These are phyloP conservation scores for Riptortus pedestris DNA, from an alignment of 1,140 invertebrate species.

Conservation along the genomic window DNA sequence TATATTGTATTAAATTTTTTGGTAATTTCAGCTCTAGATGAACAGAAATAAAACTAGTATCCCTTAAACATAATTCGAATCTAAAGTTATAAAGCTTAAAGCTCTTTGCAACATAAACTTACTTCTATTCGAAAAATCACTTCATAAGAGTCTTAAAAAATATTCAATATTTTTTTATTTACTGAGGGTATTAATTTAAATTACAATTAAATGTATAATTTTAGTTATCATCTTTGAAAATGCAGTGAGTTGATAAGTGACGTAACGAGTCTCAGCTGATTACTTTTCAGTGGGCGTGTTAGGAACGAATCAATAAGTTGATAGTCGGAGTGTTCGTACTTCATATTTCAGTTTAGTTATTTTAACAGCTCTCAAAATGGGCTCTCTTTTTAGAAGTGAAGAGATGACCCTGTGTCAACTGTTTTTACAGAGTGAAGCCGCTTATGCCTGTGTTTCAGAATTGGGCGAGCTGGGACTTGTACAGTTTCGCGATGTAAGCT, in stretches of 20 bases:
- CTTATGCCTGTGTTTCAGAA: conserved; percentile 86
- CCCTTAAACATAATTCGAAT: too few species aligned
- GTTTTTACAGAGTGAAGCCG: conserved; percentile 84
- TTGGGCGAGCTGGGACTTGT: conserved; percentile 85
- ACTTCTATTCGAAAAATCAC: too few species aligned
- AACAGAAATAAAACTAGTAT: too few species aligned
- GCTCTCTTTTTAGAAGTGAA: conserved; percentile 74
- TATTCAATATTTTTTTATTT: not conserved
- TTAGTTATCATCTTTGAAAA: too few species aligned
- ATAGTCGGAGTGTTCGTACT: not conserved
- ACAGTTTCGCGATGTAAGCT: conserved; percentile 83
- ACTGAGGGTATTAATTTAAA: not conserved
- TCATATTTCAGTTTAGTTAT: not conserved
- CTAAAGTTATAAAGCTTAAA: too few species aligned
- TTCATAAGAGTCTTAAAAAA: too few species aligned
- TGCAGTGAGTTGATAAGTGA: not conserved
- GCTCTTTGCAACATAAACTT: too few species aligned
- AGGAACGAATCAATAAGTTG: conserved; percentile 3
- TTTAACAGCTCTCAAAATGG: conserved; percentile 41
- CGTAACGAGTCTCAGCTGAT: not conserved
- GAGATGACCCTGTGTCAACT: conserved; percentile 86
- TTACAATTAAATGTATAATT: too few species aligned
- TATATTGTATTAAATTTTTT: too few species aligned
- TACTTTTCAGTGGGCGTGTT: conserved; percentile 15
- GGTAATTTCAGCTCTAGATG: too few species aligned